These are phyloP conservation scores for Lycodopsis pacificus DNA, from an alignment of 2,797 vertebrate genomes.

Conservation along the genomic window DNA sequence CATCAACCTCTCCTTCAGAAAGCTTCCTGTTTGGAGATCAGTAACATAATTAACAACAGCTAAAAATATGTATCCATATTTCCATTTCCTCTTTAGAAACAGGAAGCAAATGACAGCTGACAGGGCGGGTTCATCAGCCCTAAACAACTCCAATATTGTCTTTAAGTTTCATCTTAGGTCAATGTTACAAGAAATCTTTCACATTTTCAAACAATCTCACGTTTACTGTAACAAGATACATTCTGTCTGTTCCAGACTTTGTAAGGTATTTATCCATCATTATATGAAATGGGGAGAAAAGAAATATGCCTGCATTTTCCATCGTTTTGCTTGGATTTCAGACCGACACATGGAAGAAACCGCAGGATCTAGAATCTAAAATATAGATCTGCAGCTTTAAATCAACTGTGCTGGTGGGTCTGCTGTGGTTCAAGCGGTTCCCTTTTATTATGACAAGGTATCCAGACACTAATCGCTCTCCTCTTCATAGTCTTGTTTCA, in stretches of 20 bases:
- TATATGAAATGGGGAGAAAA: neutral
- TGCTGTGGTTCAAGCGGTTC: neutral
- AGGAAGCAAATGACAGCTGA: neutral
- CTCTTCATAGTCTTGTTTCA: neutral
- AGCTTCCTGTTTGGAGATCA: conserved; percentile 12
- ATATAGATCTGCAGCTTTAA: neutral
- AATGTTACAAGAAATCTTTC: too few species aligned
- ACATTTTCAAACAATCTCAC: neutral
- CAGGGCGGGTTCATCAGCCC: neutral
- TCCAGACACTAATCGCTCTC: neutral
- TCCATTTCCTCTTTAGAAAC: conserved; percentile 30
- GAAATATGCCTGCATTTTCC: neutral
- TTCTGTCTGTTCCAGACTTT: neutral
- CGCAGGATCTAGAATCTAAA: neutral
- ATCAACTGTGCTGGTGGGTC: neutral
- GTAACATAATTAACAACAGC: neutral
- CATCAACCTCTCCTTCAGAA: neutral
- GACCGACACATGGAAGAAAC: neutral
- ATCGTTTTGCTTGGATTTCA: neutral
- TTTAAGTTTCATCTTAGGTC: neutral
- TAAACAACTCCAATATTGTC: neutral
- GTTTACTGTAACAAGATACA: neutral
- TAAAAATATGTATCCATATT: conserved; percentile 28
- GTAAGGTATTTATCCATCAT: neutral
- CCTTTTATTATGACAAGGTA: neutral